phyloP scores from a whole-genome alignment of 2,797 vertebrate species.

The Propithecus deckenii region DNA sequence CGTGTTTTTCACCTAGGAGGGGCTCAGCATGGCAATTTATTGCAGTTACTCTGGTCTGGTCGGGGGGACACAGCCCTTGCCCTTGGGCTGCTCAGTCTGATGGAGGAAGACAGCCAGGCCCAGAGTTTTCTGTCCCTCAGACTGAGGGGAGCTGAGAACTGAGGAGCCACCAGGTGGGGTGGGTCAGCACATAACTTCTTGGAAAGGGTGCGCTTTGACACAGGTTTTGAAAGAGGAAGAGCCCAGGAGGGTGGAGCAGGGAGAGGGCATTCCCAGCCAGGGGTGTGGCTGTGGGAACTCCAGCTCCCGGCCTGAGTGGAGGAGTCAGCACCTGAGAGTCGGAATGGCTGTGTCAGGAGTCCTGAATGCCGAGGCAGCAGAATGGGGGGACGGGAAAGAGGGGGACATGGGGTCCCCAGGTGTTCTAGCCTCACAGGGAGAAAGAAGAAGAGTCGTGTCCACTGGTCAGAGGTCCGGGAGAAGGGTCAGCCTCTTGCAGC shows the following conservation, averaged over 20 bases:
- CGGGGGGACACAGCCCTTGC: neutral
- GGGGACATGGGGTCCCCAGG: accelerated
- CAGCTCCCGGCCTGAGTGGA: neutral
- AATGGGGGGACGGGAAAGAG: neutral
- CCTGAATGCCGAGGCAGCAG: neutral
- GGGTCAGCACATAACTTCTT: neutral
- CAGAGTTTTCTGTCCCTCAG: neutral
- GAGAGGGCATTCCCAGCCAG: conserved; percentile 43
- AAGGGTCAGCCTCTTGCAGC: neutral
- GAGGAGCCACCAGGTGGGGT: neutral
- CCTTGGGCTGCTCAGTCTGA: neutral
- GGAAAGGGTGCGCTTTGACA: conserved; percentile 50
- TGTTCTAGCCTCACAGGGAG: neutral
- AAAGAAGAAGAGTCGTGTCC: neutral
- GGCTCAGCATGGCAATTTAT: neutral
- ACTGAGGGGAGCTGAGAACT: neutral
- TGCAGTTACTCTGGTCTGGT: neutral
- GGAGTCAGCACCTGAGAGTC: neutral
- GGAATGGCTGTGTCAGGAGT: conserved; percentile 56
- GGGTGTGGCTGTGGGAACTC: conserved; percentile 63
- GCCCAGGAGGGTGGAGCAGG: conserved; percentile 31
- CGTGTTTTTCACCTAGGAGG: neutral
- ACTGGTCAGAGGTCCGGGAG: neutral
- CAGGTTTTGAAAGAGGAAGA: conserved; percentile 52
- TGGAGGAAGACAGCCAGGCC: neutral